Evolutionary conservation across 2,888 invertebrate genomes (phyloP).

Genomic region (Caenorhabditis doughertyi): DNA sequence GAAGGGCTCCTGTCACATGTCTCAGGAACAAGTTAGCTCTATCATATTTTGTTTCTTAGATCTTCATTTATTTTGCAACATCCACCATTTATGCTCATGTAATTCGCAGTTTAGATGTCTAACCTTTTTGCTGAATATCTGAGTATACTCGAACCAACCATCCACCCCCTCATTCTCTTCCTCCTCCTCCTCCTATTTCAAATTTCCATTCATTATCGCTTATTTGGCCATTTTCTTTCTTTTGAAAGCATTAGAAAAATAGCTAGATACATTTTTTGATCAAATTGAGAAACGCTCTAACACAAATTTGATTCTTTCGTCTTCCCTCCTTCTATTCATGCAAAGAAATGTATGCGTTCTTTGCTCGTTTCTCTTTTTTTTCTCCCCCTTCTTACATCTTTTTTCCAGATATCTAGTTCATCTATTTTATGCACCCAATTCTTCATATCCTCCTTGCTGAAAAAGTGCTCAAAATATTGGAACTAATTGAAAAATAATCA

Average conservation of each 20-base stretch:
- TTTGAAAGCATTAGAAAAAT: not conserved
- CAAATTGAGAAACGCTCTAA: slow-evolving; percentile 3
- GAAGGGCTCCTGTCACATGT: too few relatives aligned
- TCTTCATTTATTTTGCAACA: too few relatives aligned
- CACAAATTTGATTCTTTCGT: not conserved
- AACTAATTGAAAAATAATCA: slow-evolving; percentile 12
- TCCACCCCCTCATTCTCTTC: not conserved
- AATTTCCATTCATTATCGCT: not conserved
- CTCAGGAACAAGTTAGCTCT: too few relatives aligned
- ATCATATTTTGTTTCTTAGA: too few relatives aligned
- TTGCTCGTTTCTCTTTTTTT: slow-evolving; percentile 12
- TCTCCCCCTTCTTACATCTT: not conserved
- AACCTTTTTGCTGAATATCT: too few relatives aligned
- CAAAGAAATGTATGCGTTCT: slow-evolving; percentile 29
- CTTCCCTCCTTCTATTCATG: slow-evolving; percentile 11
- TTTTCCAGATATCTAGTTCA: slow-evolving; percentile 1
- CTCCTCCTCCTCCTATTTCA: too few relatives aligned
- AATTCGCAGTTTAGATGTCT: too few relatives aligned
- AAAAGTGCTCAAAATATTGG: slow-evolving; percentile 41
- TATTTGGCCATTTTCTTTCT: not conserved
- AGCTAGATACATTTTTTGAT: slow-evolving; percentile 14
- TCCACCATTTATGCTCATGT: too few relatives aligned
- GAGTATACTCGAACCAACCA: too few relatives aligned
- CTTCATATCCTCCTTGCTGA: slow-evolving; percentile 23
- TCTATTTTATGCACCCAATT: slow-evolving; percentile 38